These are phyloP conservation scores for Varecia variegata DNA, from an alignment of 2,797 vertebrate genomes.

Conservation along the genomic window DNA sequence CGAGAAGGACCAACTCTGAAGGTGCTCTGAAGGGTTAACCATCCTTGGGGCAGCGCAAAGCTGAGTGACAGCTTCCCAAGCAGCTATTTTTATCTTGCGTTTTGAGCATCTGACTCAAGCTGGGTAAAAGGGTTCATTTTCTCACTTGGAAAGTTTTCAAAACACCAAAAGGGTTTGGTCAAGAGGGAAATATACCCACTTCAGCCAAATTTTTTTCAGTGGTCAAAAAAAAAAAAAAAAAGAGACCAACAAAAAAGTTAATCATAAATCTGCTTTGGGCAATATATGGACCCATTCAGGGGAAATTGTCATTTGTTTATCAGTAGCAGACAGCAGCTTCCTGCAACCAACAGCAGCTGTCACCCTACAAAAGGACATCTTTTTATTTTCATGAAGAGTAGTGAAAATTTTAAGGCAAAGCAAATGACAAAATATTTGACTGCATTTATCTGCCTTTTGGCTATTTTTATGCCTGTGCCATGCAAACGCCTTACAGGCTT, in stretches of 20 bases:
- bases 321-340: constrained; percentile 61
- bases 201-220: constrained; percentile 51
- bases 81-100: constrained; percentile 50
- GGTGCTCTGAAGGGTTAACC: neutral
- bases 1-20: neutral
- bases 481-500: constrained; percentile 5
- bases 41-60: neutral
- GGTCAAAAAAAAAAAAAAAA: constrained; percentile 31
- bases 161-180: constrained; percentile 65
- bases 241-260: neutral
- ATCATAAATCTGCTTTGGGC: constrained; percentile 53
- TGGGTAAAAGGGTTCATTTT: constrained; percentile 65
- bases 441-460: constrained; percentile 59
- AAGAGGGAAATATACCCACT: constrained; percentile 56
- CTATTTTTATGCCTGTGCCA: constrained; percentile 60
- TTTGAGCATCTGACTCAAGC: constrained; percentile 66
- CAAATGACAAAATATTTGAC: constrained; percentile 70
- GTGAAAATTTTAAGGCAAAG: constrained; percentile 39
- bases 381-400: constrained; percentile 55
- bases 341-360: constrained; percentile 44
- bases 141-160: constrained; percentile 72
- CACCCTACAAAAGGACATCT: constrained; percentile 57
- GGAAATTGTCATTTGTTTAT: constrained; percentile 57
- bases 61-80: neutral
- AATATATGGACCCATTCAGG: neutral